Percentiles rank a stretch among this genome's conserved stretches.
These are phyloP conservation scores for Clunio marinus DNA, from an alignment of 2,888 invertebrate species.

Conservation along the genomic window DNA sequence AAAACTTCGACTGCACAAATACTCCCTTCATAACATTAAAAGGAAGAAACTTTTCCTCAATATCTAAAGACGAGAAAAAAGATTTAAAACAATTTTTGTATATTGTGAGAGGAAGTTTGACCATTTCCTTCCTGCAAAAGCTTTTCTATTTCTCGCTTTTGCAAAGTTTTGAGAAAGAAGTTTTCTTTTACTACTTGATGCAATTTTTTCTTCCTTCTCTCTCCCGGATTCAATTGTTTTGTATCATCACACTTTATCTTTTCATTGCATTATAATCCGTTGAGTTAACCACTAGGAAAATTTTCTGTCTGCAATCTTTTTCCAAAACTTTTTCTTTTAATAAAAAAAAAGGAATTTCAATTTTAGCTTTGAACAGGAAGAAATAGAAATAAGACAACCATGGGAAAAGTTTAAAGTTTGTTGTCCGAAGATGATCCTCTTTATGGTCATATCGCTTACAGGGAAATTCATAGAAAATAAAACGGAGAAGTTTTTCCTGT, in stretches of 20 bases:
- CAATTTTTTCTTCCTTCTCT: background rate
- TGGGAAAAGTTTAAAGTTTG: background rate
- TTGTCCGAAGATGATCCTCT: background rate
- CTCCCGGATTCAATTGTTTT: slow-evolving; percentile 34
- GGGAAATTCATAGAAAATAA: background rate
- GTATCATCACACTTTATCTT: slow-evolving; percentile 28
- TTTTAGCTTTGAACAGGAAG: background rate
- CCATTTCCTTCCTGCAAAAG: slow-evolving; percentile 35
- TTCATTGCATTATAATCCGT: slow-evolving; percentile 20
- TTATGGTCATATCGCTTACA: slow-evolving; percentile 17
- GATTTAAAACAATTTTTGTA: slow-evolving; percentile 24
- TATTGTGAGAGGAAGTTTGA: slow-evolving; percentile 27
- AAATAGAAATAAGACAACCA: slow-evolving; percentile 8
- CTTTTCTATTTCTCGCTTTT: slow-evolving; percentile 1
- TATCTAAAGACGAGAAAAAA: slow-evolving; percentile 28
- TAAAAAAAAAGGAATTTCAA: background rate
- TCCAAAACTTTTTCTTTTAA: background rate
- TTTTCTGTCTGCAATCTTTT: background rate
- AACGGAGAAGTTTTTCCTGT: background rate
- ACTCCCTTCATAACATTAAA: background rate
- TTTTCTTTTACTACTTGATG: slow-evolving; percentile 17
- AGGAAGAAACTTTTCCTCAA: background rate
- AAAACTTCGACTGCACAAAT: background rate
- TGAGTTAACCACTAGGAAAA: slow-evolving; percentile 15
- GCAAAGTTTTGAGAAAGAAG: slow-evolving; percentile 8